Percentiles rank a stretch among this genome's conserved stretches.
phyloP scores from a whole-genome alignment of 2,797 vertebrate genomes.

The Falco naumanni region DNA sequence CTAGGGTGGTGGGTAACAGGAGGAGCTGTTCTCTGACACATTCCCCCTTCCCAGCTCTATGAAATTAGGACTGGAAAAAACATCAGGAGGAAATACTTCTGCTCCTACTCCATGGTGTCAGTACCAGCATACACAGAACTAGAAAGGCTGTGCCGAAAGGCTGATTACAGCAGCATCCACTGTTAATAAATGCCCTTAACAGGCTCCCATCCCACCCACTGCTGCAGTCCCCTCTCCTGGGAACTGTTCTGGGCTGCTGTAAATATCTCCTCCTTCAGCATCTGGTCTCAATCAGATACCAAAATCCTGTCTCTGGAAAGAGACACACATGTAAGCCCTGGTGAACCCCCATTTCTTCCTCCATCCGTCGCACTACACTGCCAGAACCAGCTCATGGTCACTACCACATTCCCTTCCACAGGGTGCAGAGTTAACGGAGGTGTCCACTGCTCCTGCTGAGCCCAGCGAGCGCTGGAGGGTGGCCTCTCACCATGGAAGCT shows the following conservation, averaged over 20 bases:
- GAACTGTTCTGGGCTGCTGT: not conserved
- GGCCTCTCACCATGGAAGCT: not conserved
- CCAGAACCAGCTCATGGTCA: not conserved
- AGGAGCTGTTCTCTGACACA: not conserved
- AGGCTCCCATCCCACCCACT: not conserved
- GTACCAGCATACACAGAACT: not conserved
- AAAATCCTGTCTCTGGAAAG: not conserved
- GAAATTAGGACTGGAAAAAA: not conserved
- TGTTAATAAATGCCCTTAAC: not conserved
- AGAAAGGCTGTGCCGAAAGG: not conserved
- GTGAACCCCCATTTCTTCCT: not conserved
- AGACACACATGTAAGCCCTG: not conserved
- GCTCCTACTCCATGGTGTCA: not conserved
- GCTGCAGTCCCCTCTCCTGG: not conserved
- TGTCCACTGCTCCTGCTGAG: not conserved
- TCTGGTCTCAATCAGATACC: not conserved
- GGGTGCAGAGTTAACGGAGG: not conserved
- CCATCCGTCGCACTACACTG: not conserved
- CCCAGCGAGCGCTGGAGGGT: rapidly evolving
- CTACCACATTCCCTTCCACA: not conserved
- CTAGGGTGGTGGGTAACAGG: not conserved
- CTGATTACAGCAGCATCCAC: not conserved
- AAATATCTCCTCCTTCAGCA: rapidly evolving
- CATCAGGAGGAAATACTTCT: not conserved
- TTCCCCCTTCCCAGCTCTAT: not conserved